Conservation (phyloP, 2,888 invertebrate genomes). For the Drosophila fulvimacula region DNA sequence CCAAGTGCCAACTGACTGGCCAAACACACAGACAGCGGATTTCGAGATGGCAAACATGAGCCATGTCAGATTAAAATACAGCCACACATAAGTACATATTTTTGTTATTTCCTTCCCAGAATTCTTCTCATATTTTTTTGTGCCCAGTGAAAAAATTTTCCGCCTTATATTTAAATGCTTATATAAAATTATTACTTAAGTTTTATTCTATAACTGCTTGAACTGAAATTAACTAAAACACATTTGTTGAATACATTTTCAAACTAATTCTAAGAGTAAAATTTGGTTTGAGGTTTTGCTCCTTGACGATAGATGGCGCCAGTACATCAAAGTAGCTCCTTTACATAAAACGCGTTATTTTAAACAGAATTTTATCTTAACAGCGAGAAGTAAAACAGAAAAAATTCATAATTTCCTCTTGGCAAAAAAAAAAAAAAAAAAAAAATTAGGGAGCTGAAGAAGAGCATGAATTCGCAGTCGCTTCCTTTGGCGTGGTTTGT, state of each 20-base stretch:
- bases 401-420: constrained; percentile 74
- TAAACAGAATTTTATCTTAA: constrained; percentile 18
- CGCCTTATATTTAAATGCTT: background rate
- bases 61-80: constrained; percentile 28
- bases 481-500: constrained; percentile 67
- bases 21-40: constrained; percentile 46
- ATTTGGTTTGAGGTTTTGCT: background rate
- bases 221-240: no score
- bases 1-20: constrained; percentile 21
- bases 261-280: background rate
- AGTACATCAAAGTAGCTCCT: constrained; percentile 13
- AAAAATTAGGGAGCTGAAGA: constrained; percentile 17
- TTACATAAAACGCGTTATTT: background rate
- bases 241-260: background rate
- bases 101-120: background rate
- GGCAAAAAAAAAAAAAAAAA: constrained; percentile 40
- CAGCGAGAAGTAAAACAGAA: constrained; percentile 29
- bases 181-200: background rate
- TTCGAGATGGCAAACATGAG: constrained; percentile 42
- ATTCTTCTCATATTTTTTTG: background rate
- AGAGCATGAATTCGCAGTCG: constrained; percentile 38
- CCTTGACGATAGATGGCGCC: background rate
- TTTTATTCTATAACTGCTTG: background rate
- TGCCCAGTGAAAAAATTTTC: background rate
- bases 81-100: constrained; percentile 5